These are phyloP conservation scores for Lysiphlebus fabarum DNA, from an alignment of 1,140 invertebrate species.

Conservation along the genomic window DNA sequence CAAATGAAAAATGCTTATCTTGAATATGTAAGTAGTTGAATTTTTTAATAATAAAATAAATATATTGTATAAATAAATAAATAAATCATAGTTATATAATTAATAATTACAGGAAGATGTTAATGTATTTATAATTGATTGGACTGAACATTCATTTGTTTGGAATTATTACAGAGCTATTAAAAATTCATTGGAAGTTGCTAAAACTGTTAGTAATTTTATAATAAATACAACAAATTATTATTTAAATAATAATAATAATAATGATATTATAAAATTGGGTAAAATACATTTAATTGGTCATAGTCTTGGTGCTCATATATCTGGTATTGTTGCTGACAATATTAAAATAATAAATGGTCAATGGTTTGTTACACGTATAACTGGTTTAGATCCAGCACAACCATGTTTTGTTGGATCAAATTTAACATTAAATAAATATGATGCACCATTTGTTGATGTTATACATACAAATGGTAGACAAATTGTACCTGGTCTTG, in stretches of 20 bases:
- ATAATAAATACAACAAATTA: slow-evolving; percentile 39
- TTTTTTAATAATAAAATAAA: not conserved
- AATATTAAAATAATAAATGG: slow-evolving; percentile 46
- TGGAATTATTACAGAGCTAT: slow-evolving; percentile 62
- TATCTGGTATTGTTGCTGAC: slow-evolving; percentile 58
- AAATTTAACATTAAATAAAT: slow-evolving; percentile 52
- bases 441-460: slow-evolving; percentile 66
- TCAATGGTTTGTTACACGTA: slow-evolving; percentile 41
- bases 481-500: slow-evolving; percentile 46
- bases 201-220: slow-evolving; percentile 47
- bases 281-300: slow-evolving; percentile 58
- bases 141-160: slow-evolving; percentile 59
- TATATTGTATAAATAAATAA: not conserved
- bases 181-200: slow-evolving; percentile 57
- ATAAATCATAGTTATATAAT: slow-evolving; percentile 30
- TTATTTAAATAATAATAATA: slow-evolving; percentile 17
- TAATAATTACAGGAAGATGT: slow-evolving; percentile 54
- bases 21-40: slow-evolving; percentile 45
- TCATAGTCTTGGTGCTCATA: slow-evolving; percentile 64
- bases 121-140: slow-evolving; percentile 60
- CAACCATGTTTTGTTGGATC: slow-evolving; percentile 61
- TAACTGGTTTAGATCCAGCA: slow-evolving; percentile 62
- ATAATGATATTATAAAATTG: slow-evolving; percentile 22
- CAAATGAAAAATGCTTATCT: slow-evolving; percentile 56
- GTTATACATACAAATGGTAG: slow-evolving; percentile 66